Conservation (phyloP, 2,888 invertebrate species). For the Physocephala rufipes region DNA sequence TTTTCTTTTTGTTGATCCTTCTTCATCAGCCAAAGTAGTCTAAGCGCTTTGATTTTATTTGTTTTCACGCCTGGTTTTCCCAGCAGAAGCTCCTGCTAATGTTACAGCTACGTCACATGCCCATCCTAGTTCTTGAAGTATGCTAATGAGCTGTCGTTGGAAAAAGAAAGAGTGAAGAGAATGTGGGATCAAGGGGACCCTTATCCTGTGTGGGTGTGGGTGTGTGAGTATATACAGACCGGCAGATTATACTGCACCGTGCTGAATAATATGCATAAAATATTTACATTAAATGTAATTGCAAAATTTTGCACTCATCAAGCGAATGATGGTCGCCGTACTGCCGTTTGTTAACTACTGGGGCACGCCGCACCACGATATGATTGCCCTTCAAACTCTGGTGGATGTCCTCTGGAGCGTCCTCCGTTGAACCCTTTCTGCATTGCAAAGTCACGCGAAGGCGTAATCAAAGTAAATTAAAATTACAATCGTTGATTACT, state of each 20-base stretch:
- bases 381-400: background rate
- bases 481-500: conserved; percentile 33
- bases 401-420: background rate
- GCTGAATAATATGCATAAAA: conserved; percentile 61
- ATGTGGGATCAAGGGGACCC: background rate
- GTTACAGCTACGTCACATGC: background rate
- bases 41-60: background rate
- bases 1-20: background rate
- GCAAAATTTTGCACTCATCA: conserved; percentile 48
- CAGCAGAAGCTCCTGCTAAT: background rate
- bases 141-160: conserved; percentile 29
- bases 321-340: background rate
- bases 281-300: conserved; percentile 64
- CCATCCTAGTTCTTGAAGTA: conserved; percentile 1
- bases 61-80: background rate
- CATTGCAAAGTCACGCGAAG: conserved; percentile 26
- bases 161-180: background rate
- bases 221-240: background rate
- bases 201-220: background rate
- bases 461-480: conserved; percentile 33
- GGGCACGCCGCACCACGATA: background rate
- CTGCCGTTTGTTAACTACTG: background rate
- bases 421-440: conserved; percentile 13
- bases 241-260: conserved; percentile 21
- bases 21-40: background rate